Evolutionary conservation across 2,113 vertebrate species (phyloP), one percentile per base, ranked within the genome.

Genomic region (Syngnathus scovelli): DNA sequence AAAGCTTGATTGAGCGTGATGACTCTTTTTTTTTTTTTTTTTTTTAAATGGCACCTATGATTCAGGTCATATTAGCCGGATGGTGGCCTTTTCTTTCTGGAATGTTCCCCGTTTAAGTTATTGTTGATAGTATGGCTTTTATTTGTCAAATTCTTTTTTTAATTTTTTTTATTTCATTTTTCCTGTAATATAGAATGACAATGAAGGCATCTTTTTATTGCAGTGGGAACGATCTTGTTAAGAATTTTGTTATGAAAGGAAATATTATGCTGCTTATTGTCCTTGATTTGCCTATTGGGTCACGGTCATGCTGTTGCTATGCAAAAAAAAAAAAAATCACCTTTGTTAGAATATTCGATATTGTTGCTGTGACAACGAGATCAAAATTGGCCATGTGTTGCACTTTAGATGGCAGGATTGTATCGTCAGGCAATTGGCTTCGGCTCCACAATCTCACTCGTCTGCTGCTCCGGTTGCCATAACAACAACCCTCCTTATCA

Each of bases 401-500:
- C 38, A 23, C 56, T 23, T 64, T 46, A 41, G 0, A 18, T 12
- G 18, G 27, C 27, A 3, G 27, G 27, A 33, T 33, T 33, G 27
- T 33, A 33, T 33, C 27, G 3, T 33, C 27, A 33, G 27, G 3
- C 19, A 4, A 10, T 39, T 9, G 9, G 9, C 10, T 36, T n/a
- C 12, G 37, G 37, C 19, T n/a, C 7, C 6, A n/a, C 59, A 69
- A 54, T 76, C 79, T 51, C 44, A 70, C 27, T 66, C 74, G 78
- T 83, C 81, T 79, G 76, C 71, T 72, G 3, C 58, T 62, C 64
- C 6, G 48, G 83, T 87, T 86, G 72, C 83, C 81, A 74, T 61
- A 78, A 79, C 68, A 82, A 83, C 83, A 70, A 2, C 77, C 70
- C 77, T 69, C 66, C 66, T 73, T 58, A 55, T 74, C 73, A 3